A percentile compares a stretch with the other conserved stretches of the same genome.
These are phyloP conservation scores for Tortricodes alternella DNA, from an alignment of 2,888 invertebrate genomes.

Conservation along the genomic window DNA sequence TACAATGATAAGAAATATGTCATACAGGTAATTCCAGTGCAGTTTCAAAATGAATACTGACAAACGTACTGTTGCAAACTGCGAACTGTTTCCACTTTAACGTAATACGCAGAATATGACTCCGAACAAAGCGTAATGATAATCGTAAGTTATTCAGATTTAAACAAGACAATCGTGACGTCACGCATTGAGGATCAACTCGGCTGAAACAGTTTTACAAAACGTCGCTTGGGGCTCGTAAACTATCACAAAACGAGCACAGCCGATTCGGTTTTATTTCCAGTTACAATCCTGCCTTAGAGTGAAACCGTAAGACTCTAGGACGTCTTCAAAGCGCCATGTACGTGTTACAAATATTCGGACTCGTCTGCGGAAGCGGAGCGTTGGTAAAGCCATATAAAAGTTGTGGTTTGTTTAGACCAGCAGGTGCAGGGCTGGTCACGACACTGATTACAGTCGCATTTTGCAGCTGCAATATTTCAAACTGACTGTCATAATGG, in stretches of 20 bases:
- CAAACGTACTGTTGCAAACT: background rate
- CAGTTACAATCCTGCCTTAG: background rate
- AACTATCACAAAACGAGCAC: conserved; percentile 15
- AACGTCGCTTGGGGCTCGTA: conserved; percentile 56
- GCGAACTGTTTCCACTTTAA: background rate
- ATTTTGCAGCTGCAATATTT: conserved; percentile 18
- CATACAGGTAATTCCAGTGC: no score
- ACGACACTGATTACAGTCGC: conserved; percentile 41
- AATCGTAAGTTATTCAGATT: conserved; percentile 10
- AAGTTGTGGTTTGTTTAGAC: conserved; percentile 49
- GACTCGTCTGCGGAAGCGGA: background rate
- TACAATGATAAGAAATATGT: no score
- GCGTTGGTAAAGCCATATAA: conserved; percentile 22
- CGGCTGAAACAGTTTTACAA: conserved; percentile 54
- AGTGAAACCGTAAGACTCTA: background rate
- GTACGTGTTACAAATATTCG: background rate
- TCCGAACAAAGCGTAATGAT: background rate
- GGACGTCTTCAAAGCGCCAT: background rate
- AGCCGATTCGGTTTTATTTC: background rate
- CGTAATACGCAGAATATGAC: background rate
- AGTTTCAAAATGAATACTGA: no score
- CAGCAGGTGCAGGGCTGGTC: conserved; percentile 56
- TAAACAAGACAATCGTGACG: conserved; percentile 54
- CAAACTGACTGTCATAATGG: conserved; percentile 10
- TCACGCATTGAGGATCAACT: conserved; percentile 56